These are phyloP conservation scores for Drosophila takahashii DNA, from an alignment of 1,140 invertebrate genomes.

Conservation along the genomic window DNA sequence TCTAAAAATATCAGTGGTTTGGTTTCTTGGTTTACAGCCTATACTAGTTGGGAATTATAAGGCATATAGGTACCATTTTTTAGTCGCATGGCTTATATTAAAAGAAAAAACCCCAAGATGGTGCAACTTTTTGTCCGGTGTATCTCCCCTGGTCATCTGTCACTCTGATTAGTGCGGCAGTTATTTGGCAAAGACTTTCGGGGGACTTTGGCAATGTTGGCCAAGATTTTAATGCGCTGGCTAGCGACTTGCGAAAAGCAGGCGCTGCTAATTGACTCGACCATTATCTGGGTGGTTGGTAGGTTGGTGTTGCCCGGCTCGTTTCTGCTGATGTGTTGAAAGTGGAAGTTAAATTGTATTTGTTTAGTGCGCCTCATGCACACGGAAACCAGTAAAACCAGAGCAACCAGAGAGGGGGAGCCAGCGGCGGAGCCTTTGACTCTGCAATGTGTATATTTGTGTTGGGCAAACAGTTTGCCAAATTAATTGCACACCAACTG, in stretches of 20 bases:
- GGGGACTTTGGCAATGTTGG: constrained; percentile 19
- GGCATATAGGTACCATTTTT: too few relatives aligned
- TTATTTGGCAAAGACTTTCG: constrained; percentile 37
- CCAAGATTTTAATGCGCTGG: constrained; percentile 52
- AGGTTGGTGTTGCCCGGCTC: constrained; percentile 6
- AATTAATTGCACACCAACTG: constrained; percentile 82
- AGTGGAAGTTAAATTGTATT: constrained; percentile 83
- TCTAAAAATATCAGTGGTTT: too few relatives aligned
- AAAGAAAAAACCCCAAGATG: too few relatives aligned
- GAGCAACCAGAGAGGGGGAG: not conserved
- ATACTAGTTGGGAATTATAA: too few relatives aligned
- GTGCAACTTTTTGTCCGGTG: constrained; percentile 2
- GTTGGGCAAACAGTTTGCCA: constrained; percentile 77
- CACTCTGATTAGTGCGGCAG: constrained; percentile 61
- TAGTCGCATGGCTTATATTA: too few relatives aligned
- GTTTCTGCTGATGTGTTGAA: constrained; percentile 73
- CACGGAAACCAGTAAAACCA: constrained; percentile 12
- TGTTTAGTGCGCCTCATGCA: constrained; percentile 61
- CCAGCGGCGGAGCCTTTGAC: constrained; percentile 12
- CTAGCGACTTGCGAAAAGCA: constrained; percentile 14
- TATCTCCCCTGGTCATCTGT: constrained; percentile 50
- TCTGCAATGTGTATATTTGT: constrained; percentile 36
- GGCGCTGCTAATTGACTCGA: constrained; percentile 70
- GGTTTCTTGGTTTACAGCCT: too few relatives aligned
- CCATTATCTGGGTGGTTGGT: constrained; percentile 46